phyloP scores from a whole-genome alignment of 1,140 invertebrate genomes.

The Aphaenogaster rudis region DNA sequence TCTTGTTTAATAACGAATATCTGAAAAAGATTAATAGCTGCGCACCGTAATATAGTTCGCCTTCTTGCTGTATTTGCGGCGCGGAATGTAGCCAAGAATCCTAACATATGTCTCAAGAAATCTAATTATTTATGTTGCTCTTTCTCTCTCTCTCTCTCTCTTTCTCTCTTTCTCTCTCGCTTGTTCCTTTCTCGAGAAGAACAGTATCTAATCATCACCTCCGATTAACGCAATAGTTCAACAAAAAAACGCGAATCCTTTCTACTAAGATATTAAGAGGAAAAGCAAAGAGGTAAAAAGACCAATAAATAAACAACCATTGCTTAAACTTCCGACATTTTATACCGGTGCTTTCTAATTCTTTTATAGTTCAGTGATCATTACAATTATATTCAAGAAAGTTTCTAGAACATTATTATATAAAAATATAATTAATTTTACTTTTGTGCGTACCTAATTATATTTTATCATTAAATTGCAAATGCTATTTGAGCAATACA shows the following conservation, averaged over 20 bases:
- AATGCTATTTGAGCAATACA: neutral
- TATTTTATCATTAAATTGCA: neutral
- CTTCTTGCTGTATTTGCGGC: neutral
- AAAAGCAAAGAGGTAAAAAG: neutral
- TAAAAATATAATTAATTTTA: neutral
- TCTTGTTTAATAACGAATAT: neutral
- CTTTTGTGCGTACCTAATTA: too few relatives aligned
- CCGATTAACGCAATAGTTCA: constrained; percentile 3
- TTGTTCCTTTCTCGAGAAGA: neutral
- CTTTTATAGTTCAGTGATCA: neutral
- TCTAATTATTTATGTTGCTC: constrained; percentile 27
- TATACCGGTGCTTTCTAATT: neutral
- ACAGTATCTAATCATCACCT: neutral
- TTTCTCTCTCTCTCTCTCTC: neutral
- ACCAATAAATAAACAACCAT: neutral
- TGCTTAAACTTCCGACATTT: neutral
- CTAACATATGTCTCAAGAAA: neutral
- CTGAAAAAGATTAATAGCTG: neutral
- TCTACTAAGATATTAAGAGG: constrained; percentile 13
- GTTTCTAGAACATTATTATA: neutral
- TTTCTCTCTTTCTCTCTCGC: neutral
- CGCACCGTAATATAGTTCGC: neutral
- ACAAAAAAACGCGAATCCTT: neutral
- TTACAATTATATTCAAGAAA: neutral
- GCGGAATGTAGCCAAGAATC: neutral